Percentiles rank a stretch among this genome's conserved stretches.
phyloP scores from a whole-genome alignment of 2,888 invertebrate genomes.

The Polydrusus tereticollis region DNA sequence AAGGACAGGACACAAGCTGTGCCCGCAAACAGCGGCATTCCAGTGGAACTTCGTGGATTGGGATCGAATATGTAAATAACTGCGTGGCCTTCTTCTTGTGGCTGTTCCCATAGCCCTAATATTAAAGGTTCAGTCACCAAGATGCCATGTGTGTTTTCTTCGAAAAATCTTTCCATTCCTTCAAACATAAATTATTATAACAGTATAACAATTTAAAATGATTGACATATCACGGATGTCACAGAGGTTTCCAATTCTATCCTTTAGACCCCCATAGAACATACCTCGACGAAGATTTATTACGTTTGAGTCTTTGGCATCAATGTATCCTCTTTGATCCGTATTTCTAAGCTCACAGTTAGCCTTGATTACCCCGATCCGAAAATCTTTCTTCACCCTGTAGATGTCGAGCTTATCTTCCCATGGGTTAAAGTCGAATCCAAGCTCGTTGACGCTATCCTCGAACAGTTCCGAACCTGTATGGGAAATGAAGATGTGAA shows the following conservation, averaged over 20 bases:
- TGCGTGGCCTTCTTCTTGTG: constrained; percentile 59
- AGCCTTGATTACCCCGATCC: constrained; percentile 66
- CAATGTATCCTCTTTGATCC: constrained; percentile 68
- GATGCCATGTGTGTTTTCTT: constrained; percentile 70
- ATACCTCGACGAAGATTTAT: constrained; percentile 66
- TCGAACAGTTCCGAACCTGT: constrained; percentile 69
- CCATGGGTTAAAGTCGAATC: constrained; percentile 71
- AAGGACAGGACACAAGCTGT: constrained; percentile 71
- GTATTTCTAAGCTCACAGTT: constrained; percentile 67
- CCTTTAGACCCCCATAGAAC: background rate
- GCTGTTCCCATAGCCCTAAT: constrained; percentile 71
- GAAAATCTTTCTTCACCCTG: constrained; percentile 65
- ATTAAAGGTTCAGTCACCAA: constrained; percentile 66
- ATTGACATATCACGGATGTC: too few species aligned
- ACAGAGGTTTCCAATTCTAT: too few species aligned
- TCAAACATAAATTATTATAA: constrained; percentile 52
- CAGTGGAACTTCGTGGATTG: constrained; percentile 65
- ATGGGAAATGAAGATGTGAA: constrained; percentile 46
- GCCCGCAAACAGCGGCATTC: constrained; percentile 66
- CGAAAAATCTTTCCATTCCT: constrained; percentile 72
- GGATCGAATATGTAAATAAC: constrained; percentile 75
- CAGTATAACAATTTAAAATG: too few species aligned
- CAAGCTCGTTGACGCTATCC: constrained; percentile 69
- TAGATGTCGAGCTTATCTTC: constrained; percentile 70
- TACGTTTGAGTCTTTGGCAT: constrained; percentile 66